Evolutionary conservation across 2,888 invertebrate genomes (phyloP).

Genomic region (Aphelenchoides bicaudatus): DNA sequence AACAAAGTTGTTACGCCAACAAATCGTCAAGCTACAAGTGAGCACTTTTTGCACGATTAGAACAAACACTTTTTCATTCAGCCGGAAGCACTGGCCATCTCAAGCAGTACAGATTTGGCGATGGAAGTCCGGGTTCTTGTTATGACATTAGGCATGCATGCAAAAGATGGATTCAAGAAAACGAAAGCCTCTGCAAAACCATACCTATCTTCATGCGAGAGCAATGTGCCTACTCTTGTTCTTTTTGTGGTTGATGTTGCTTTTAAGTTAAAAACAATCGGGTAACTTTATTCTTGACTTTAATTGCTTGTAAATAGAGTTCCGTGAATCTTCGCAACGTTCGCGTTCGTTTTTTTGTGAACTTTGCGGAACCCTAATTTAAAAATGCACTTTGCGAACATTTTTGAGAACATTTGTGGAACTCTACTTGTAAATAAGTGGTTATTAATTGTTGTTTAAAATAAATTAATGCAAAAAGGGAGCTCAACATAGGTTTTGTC

Average conservation of each 20-base stretch:
- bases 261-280: too few relatives aligned
- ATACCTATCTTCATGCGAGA: slow-evolving; percentile 58
- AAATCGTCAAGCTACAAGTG: not conserved
- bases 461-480: too few relatives aligned
- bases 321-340: too few relatives aligned
- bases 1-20: slow-evolving; percentile 22
- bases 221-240: slow-evolving; percentile 46
- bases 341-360: too few relatives aligned
- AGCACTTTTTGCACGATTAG: not conserved
- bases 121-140: slow-evolving; percentile 38
- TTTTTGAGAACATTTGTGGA: too few relatives aligned
- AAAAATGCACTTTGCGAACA: too few relatives aligned
- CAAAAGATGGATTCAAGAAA: slow-evolving; percentile 54
- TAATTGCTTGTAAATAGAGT: too few relatives aligned
- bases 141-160: slow-evolving; percentile 54
- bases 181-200: slow-evolving; percentile 50
- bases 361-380: too few relatives aligned
- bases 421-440: too few relatives aligned
- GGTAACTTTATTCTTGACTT: too few relatives aligned
- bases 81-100: slow-evolving; percentile 11
- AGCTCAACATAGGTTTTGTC: too few relatives aligned
- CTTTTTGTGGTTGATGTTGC: slow-evolving; percentile 31
- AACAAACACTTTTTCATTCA: slow-evolving; percentile 12
- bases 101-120: slow-evolving; percentile 41
- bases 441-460: too few relatives aligned